Conservation (phyloP, 2,797 vertebrate species). For the Atherinosoma microstoma region DNA sequence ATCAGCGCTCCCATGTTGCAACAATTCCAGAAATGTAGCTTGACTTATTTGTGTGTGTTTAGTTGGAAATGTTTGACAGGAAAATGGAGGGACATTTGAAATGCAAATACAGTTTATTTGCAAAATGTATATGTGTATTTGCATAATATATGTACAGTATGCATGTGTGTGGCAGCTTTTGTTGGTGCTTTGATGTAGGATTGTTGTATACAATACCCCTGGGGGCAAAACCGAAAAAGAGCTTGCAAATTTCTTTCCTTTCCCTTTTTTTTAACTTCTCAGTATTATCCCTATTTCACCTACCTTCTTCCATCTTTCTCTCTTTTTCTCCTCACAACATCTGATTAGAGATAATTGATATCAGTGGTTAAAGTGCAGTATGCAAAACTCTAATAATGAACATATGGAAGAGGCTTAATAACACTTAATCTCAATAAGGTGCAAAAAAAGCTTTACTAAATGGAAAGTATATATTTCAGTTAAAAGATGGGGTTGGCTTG, state of each 20-base stretch:
- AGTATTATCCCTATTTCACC: constrained; percentile 10
- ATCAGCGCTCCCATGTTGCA: constrained; percentile 11
- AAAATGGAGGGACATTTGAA: constrained; percentile 47
- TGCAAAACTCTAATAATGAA: constrained; percentile 21
- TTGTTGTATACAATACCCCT: constrained; percentile 35
- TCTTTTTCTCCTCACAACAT: background rate
- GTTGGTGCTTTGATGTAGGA: constrained; percentile 50
- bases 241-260: constrained; percentile 1
- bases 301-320: background rate
- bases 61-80: constrained; percentile 25
- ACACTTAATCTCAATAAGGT: constrained; percentile 52
- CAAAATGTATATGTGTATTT: constrained; percentile 59
- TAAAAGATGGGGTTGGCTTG: constrained; percentile 25
- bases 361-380: constrained; percentile 23
- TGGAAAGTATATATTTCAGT: constrained; percentile 37
- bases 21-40: constrained; percentile 19
- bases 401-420: constrained; percentile 58
- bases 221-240: constrained; percentile 30
- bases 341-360: constrained; percentile 44
- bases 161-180: constrained; percentile 26
- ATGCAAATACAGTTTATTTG: constrained; percentile 56
- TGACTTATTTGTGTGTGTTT: constrained; percentile 26
- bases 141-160: constrained; percentile 50
- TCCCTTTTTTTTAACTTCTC: background rate
- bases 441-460: constrained; percentile 43